These are phyloP conservation scores for Epirrhoe alternata DNA, from an alignment of 2,888 invertebrate genomes.

Conservation along the genomic window DNA sequence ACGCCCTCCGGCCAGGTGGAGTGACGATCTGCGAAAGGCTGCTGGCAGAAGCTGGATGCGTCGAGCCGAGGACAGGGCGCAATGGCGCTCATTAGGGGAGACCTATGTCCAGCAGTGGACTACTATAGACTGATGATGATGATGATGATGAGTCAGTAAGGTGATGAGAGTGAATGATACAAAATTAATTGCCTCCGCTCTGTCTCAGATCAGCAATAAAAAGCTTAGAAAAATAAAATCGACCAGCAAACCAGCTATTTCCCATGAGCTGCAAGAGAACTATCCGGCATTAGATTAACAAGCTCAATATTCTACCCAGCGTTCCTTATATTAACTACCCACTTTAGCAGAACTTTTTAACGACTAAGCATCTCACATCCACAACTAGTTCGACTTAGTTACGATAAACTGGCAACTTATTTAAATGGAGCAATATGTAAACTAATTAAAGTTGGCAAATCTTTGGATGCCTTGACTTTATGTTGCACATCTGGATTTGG, in stretches of 20 bases:
- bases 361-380: slow-evolving; percentile 35
- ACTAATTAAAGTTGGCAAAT: slow-evolving; percentile 25
- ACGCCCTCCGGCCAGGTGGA: too few species aligned
- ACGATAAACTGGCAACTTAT: slow-evolving; percentile 23
- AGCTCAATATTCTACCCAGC: slow-evolving; percentile 53
- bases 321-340: slow-evolving; percentile 45
- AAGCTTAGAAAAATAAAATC: neutral
- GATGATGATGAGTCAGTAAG: too few species aligned
- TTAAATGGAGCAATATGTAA: slow-evolving; percentile 28
- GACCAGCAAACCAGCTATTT: slow-evolving; percentile 1
- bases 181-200: too few species aligned
- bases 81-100: too few species aligned
- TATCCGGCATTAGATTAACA: slow-evolving; percentile 56
- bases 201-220: too few species aligned
- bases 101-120: too few species aligned
- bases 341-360: slow-evolving; percentile 48
- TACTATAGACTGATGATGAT: too few species aligned
- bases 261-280: slow-evolving; percentile 30
- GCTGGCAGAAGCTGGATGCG: too few species aligned
- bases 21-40: too few species aligned
- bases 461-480: slow-evolving; percentile 12
- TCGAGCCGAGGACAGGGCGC: too few species aligned
- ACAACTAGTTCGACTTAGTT: slow-evolving; percentile 18
- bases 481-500: neutral
- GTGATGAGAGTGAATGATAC: too few species aligned